Evolutionary conservation across 2,797 vertebrate genomes (phyloP).

Genomic region (Caiman crocodilus): DNA sequence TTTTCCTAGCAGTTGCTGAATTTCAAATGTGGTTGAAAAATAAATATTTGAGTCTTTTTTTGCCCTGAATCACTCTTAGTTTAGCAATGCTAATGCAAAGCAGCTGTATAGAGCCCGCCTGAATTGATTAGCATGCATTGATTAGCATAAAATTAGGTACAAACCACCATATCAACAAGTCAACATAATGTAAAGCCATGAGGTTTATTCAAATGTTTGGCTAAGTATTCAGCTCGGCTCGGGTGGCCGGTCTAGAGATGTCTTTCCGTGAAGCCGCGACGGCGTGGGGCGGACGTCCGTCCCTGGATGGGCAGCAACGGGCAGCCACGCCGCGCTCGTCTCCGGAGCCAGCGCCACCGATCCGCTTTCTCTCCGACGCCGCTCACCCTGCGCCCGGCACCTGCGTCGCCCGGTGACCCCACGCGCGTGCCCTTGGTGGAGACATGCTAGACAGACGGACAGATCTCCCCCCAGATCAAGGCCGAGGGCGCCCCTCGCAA

Average conservation of each 20-base stretch:
- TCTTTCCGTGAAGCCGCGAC: too few species aligned
- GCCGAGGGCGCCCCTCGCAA: too few species aligned
- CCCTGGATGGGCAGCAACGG: too few species aligned
- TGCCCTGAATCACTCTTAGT: background rate
- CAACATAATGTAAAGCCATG: background rate
- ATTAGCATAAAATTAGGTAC: background rate
- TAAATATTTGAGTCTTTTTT: background rate
- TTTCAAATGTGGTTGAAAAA: background rate
- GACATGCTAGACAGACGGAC: background rate
- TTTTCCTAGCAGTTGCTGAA: background rate
- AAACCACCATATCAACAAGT: accelerated
- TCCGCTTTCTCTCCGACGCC: too few species aligned
- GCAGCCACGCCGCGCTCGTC: too few species aligned
- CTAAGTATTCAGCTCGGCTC: accelerated
- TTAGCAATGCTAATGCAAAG: background rate
- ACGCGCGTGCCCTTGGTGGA: background rate
- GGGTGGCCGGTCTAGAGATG: too few species aligned
- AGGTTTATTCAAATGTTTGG: background rate
- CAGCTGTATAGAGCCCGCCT: background rate
- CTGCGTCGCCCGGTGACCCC: background rate
- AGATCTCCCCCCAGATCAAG: background rate
- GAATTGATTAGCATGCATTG: accelerated
- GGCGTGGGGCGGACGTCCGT: too few species aligned
- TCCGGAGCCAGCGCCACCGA: background rate
- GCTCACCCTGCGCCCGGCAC: background rate